Evolutionary conservation across 2,113 vertebrate genomes (phyloP).

Genomic region (Archocentrus centrarchus): DNA sequence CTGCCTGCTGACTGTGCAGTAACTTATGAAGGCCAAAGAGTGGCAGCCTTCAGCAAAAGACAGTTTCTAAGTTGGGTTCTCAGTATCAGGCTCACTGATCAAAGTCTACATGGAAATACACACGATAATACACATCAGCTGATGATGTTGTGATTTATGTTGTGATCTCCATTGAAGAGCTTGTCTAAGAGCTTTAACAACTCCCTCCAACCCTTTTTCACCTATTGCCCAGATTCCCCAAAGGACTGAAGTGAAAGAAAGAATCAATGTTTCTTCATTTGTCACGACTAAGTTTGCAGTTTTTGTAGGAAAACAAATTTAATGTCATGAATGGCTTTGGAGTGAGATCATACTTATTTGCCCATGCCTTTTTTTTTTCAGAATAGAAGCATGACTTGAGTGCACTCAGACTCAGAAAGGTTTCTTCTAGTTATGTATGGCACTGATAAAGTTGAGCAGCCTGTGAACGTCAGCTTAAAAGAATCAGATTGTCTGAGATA

Average conservation of each 20-base stretch:
- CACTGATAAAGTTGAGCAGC: no score
- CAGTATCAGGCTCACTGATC: not conserved
- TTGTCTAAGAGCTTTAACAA: not conserved
- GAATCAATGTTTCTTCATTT: not conserved
- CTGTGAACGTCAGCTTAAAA: no score
- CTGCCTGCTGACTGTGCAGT: not conserved
- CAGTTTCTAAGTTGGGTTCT: not conserved
- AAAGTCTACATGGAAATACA: not conserved
- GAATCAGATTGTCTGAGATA: no score
- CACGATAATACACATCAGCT: not conserved
- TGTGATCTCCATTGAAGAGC: no score
- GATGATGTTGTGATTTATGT: not conserved
- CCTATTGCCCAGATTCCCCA: not conserved
- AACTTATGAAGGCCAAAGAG: not conserved
- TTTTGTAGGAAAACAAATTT: not conserved
- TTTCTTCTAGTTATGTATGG: not conserved
- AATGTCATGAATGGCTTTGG: no score
- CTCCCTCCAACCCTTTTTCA: not conserved
- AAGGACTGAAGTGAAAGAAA: not conserved
- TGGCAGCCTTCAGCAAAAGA: conserved; percentile 29
- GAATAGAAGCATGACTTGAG: not conserved
- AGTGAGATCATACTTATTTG: not conserved
- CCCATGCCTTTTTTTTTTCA: not conserved
- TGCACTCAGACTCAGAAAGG: not conserved
- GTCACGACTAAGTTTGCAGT: not conserved